Evolutionary conservation across 2,797 vertebrate species (phyloP).

Genomic region (Xenentodon cancila): DNA sequence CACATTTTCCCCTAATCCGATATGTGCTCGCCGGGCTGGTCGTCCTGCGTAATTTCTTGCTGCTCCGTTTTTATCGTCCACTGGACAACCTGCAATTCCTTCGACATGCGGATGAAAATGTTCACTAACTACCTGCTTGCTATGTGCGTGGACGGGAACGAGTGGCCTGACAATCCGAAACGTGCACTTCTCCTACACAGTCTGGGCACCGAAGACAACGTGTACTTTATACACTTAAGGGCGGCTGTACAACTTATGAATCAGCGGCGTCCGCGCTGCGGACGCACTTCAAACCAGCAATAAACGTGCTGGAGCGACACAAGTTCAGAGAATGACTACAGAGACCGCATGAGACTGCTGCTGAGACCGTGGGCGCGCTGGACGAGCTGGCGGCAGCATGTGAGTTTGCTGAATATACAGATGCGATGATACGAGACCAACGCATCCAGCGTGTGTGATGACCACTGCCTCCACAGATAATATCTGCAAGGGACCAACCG

Average conservation of each 20-base stretch:
- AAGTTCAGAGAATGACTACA: conserved; percentile 1
- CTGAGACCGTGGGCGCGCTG: background rate
- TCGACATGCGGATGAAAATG: conserved; percentile 1
- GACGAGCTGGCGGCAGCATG: background rate
- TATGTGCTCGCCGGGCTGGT: too few relatives aligned
- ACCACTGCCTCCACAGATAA: conserved; percentile 23
- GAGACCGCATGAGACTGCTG: background rate
- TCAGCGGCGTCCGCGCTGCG: background rate
- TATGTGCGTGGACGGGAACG: background rate
- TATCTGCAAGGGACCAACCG: conserved; percentile 53
- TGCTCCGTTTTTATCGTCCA: background rate
- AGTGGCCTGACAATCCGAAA: background rate
- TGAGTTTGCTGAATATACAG: background rate
- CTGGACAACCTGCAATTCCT: background rate
- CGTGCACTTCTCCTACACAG: background rate
- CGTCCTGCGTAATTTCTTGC: too few relatives aligned
- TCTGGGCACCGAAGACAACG: background rate
- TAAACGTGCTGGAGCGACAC: conserved; percentile 2
- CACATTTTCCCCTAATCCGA: too few relatives aligned
- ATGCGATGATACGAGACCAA: background rate
- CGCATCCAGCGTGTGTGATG: conserved; percentile 9
- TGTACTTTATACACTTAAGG: background rate
- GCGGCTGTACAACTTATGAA: background rate
- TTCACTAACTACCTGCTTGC: background rate
- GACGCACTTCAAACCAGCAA: background rate